phyloP scores from a whole-genome alignment of 2,888 invertebrate genomes.

The Himalopsyche anomala region DNA sequence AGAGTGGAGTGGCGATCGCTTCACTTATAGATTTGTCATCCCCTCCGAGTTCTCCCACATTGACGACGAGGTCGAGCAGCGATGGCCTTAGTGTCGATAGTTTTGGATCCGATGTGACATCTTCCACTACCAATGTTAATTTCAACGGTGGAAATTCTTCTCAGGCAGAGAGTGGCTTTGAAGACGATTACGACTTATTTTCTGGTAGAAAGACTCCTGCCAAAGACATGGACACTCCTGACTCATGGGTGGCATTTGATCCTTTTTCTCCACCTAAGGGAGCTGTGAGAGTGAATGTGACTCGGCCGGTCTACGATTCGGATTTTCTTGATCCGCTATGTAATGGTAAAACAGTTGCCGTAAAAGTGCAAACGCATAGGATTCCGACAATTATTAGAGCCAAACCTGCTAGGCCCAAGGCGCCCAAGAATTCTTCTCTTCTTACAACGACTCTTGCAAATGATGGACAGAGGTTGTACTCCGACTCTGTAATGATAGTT shows the following conservation, averaged over 20 bases:
- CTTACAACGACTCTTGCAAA: slow-evolving; percentile 78
- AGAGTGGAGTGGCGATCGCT: slow-evolving; percentile 70
- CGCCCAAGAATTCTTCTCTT: slow-evolving; percentile 74
- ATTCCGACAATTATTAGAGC: slow-evolving; percentile 88
- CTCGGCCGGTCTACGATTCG: slow-evolving; percentile 78
- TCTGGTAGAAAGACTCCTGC: slow-evolving; percentile 71
- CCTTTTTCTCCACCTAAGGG: slow-evolving; percentile 76
- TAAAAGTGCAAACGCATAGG: slow-evolving; percentile 72
- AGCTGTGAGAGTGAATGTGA: slow-evolving; percentile 71
- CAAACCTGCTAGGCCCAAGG: slow-evolving; percentile 78
- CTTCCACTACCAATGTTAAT: slow-evolving; percentile 76
- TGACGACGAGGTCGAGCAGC: slow-evolving; percentile 84
- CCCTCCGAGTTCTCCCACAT: slow-evolving; percentile 85
- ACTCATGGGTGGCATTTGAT: slow-evolving; percentile 77
- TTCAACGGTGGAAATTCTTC: slow-evolving; percentile 81
- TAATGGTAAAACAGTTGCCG: slow-evolving; percentile 74
- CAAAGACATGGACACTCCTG: slow-evolving; percentile 71
- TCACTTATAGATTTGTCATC: slow-evolving; percentile 84
- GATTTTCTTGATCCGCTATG: slow-evolving; percentile 78
- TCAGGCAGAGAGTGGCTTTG: slow-evolving; percentile 87
- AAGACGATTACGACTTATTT: slow-evolving; percentile 88
- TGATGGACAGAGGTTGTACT: not conserved
- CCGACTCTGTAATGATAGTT: slow-evolving; percentile 43
- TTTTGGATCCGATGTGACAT: slow-evolving; percentile 85
- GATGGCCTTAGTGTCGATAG: slow-evolving; percentile 86